phyloP scores from a whole-genome alignment of 2,888 invertebrate species.

The Marronus borbonicus region DNA sequence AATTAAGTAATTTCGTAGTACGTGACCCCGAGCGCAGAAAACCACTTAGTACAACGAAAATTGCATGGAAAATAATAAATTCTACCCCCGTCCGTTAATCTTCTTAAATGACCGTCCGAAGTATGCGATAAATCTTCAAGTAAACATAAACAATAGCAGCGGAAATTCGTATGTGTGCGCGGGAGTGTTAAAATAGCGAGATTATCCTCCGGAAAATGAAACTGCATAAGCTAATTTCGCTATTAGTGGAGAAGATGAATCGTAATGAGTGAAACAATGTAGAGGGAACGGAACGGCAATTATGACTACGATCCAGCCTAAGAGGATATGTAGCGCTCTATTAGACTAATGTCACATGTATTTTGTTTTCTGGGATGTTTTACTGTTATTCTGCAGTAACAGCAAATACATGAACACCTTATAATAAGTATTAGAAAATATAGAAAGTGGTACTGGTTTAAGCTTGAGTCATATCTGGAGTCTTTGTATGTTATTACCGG shows the following conservation, averaged over 20 bases:
- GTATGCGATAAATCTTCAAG: slow-evolving; percentile 20
- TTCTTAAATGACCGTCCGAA: slow-evolving; percentile 5
- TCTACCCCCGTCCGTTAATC: background rate
- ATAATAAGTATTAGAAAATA: no score
- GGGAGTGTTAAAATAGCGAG: slow-evolving; percentile 5
- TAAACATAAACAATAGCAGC: slow-evolving; percentile 13
- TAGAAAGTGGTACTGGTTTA: no score
- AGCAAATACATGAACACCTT: no score
- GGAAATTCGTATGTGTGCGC: background rate
- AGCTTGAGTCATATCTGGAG: no score
- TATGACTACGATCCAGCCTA: no score
- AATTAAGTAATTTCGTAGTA: background rate
- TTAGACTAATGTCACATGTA: no score
- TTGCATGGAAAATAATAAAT: slow-evolving; percentile 10
- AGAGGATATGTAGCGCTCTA: no score
- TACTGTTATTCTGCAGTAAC: no score
- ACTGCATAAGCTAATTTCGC: slow-evolving; percentile 28
- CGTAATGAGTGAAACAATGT: background rate
- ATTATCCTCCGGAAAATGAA: slow-evolving; percentile 21
- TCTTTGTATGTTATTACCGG: no score
- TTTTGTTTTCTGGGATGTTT: no score
- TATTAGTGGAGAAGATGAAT: slow-evolving; percentile 15
- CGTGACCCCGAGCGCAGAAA: background rate
- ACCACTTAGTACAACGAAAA: background rate
- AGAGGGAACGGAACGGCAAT: background rate